Base-by-base conservation (phyloP, 2,888 invertebrate species). In the Galerucella calmariensis region DNA sequence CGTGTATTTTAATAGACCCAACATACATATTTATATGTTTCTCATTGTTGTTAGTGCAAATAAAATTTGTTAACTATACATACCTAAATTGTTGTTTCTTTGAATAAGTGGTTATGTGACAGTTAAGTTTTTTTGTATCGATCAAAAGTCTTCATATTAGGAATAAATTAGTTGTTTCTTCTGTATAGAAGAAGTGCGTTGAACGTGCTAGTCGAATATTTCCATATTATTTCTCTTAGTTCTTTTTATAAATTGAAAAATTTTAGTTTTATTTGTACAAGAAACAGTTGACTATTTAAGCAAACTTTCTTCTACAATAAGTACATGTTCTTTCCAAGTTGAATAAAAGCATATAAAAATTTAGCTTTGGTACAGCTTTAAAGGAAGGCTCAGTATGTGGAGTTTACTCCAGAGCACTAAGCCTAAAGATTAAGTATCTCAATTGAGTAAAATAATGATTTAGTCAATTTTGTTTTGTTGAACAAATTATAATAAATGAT, bases 1-100 rank as follows among this genome's bases (percentile, higher is more conserved):
- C 41, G 62, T 41, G 41, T 35, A 41, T 62, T 41, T 14, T 14
- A 62, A 62, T 14, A 62, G 41, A 35, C 16, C 41, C 14, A 35
- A 16, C 20, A 56, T 56, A 62, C 62, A 62, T 62, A 62, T 62
- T 62, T 41, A 62, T 62, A 62, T 41, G 62, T 14, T 62, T 16
- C n/a, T 35, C 35, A 41, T 41, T 62, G 41, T 62, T 35, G 62
- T 62, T 62, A 62, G n/a, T 62, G 62, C 62, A 62, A 62, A 62
- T 62, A 62, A 62, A 62, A 62, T 62, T 62, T 27, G 35, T 62
- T 14, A 41, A 62, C 35, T 62, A 61, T 61, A 27, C 27, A 35
- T 8, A 62, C 41, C 35, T 41, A 62, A 62, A 62, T 62, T 62
- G 35, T 35, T 62, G 35, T n/a, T 35, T 62, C n/a, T 62, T 48